Conservation (phyloP, 2,797 vertebrate species). For the Sebastes variabilis region DNA sequence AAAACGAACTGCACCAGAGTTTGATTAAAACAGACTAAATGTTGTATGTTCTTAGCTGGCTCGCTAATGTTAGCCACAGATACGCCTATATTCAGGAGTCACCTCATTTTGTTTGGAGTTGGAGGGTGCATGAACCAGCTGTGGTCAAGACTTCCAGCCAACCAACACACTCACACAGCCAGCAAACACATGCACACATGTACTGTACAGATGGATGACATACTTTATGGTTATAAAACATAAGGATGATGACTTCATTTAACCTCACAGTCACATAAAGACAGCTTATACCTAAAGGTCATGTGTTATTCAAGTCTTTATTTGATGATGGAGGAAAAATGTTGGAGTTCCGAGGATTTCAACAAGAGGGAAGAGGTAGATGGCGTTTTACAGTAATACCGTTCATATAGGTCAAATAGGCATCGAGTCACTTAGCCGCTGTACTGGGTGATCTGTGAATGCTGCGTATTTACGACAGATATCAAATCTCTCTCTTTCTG, state of each 20-base stretch:
- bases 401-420: conserved; percentile 56
- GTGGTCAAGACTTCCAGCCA: background rate
- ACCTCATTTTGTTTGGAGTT: background rate
- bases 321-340: background rate
- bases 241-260: background rate
- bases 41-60: background rate
- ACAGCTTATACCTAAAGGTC: background rate
- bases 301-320: background rate
- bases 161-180: background rate
- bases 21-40: no score
- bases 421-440: conserved; percentile 40
- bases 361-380: background rate
- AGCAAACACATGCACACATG: background rate
- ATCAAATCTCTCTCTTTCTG: conserved; percentile 23
- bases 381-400: conserved; percentile 24
- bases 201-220: background rate
- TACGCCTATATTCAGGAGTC: background rate
- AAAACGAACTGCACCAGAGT: no score
- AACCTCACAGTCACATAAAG: background rate
- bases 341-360: background rate
- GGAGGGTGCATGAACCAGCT: background rate
- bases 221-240: background rate
- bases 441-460: conserved; percentile 9
- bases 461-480: conserved; percentile 23
- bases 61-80: background rate